Evolutionary conservation across 2,888 invertebrate genomes (phyloP).

Genomic region (Caenorhabditis angaria): DNA sequence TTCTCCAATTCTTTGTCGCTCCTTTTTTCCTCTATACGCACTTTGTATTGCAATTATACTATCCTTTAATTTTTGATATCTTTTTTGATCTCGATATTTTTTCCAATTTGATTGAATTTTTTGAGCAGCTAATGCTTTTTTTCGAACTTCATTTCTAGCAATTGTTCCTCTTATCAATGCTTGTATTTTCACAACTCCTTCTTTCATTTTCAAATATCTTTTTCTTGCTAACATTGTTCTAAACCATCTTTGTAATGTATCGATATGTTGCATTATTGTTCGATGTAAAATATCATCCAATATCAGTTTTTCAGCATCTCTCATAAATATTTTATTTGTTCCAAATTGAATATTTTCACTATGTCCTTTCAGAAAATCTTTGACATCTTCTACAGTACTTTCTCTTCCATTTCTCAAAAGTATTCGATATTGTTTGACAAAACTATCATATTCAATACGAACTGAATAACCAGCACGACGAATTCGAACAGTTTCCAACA

Average conservation of each 20-base stretch:
- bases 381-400: conserved; percentile 86
- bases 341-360: conserved; percentile 90
- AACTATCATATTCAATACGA: conserved; percentile 89
- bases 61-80: conserved; percentile 79
- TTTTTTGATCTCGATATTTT: conserved; percentile 76
- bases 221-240: conserved; percentile 83
- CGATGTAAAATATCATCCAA: conserved; percentile 90
- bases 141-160: conserved; percentile 76
- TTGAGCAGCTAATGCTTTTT: conserved; percentile 74
- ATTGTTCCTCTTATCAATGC: conserved; percentile 80
- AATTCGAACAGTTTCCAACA: conserved; percentile 94
- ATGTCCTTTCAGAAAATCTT: conserved; percentile 82
- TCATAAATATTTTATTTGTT: conserved; percentile 86
- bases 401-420: conserved; percentile 84
- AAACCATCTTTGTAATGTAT: conserved; percentile 90
- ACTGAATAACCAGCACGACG: conserved; percentile 94
- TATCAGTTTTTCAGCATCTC: conserved; percentile 91
- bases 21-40: conserved; percentile 47
- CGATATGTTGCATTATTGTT: conserved; percentile 90
- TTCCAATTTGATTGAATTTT: conserved; percentile 85
- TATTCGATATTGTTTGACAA: conserved; percentile 90
- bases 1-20: conserved; percentile 49
- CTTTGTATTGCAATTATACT: conserved; percentile 78
- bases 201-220: conserved; percentile 81
- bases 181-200: conserved; percentile 82